Percentiles rank a stretch among this genome's conserved stretches.
phyloP scores from a whole-genome alignment of 92 coral and sea anemone genomes.

The Palythoa caribaeorum region DNA sequence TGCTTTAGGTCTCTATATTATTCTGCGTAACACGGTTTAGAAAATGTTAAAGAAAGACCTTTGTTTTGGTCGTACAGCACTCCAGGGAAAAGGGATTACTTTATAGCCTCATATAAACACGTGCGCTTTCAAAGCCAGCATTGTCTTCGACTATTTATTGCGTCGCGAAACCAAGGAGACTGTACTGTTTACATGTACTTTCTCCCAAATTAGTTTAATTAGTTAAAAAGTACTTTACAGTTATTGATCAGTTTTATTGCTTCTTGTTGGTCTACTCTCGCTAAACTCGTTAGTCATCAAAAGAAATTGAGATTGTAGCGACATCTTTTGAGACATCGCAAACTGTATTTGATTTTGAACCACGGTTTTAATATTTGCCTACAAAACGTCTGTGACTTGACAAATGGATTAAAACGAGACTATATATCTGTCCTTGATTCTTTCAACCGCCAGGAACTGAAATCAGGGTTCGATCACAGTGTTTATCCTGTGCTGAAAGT shows the following conservation, averaged over 20 bases:
- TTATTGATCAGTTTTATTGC: background rate
- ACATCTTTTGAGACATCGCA: background rate
- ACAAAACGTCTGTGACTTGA: background rate
- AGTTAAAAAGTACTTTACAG: background rate
- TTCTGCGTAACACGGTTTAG: too few species aligned
- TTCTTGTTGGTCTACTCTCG: background rate
- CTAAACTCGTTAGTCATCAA: background rate
- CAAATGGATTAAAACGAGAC: background rate
- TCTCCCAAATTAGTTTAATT: constrained; percentile 2
- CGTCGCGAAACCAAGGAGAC: constrained; percentile 32
- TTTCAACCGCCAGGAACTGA: background rate
- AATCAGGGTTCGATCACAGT: background rate
- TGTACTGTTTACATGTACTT: constrained; percentile 2
- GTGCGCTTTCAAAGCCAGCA: background rate
- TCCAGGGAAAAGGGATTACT: background rate
- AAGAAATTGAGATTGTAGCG: background rate
- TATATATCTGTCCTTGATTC: background rate
- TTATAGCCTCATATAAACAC: too few species aligned
- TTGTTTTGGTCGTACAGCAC: background rate
- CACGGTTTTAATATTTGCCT: background rate
- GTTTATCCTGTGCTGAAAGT: background rate
- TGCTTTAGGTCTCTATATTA: too few species aligned
- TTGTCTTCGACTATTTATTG: background rate
- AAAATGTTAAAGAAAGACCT: too few species aligned
- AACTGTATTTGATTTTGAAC: background rate